phyloP scores from a whole-genome alignment of 2,797 vertebrate genomes.

The Chaetodon trifasciatus region DNA sequence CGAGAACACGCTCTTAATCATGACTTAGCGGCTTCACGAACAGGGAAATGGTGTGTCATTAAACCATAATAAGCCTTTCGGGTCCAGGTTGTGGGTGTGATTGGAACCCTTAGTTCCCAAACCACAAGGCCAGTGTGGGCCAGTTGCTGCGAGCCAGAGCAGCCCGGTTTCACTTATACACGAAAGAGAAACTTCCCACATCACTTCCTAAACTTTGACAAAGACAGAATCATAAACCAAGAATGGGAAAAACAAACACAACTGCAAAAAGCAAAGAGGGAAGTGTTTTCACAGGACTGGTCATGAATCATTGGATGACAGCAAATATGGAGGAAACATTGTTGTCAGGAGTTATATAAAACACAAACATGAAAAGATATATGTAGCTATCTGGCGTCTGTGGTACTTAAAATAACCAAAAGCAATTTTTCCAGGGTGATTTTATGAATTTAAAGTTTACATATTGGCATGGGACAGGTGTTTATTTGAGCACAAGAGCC shows the following conservation, averaged over 20 bases:
- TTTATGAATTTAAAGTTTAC: not conserved
- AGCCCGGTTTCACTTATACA: constrained; percentile 18
- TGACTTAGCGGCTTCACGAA: constrained; percentile 3
- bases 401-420: not conserved
- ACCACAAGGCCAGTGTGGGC: constrained; percentile 46
- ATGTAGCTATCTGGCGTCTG: not conserved
- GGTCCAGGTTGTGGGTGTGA: constrained; percentile 48
- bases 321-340: constrained; percentile 16
- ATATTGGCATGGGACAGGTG: not conserved
- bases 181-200: constrained; percentile 5
- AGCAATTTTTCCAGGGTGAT: not conserved
- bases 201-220: constrained; percentile 14
- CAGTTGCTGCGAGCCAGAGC: constrained; percentile 18
- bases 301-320: constrained; percentile 25
- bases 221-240: not conserved
- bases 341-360: not conserved
- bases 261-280: not conserved
- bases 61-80: constrained; percentile 20
- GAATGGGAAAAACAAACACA: constrained; percentile 31
- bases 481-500: not conserved
- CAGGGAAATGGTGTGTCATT: constrained; percentile 19
- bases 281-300: constrained; percentile 10
- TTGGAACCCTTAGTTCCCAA: constrained; percentile 40
- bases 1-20: not conserved
- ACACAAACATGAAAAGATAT: not conserved